phyloP scores from a whole-genome alignment of 2,797 vertebrate genomes.

The Chelidonichthys spinosus region DNA sequence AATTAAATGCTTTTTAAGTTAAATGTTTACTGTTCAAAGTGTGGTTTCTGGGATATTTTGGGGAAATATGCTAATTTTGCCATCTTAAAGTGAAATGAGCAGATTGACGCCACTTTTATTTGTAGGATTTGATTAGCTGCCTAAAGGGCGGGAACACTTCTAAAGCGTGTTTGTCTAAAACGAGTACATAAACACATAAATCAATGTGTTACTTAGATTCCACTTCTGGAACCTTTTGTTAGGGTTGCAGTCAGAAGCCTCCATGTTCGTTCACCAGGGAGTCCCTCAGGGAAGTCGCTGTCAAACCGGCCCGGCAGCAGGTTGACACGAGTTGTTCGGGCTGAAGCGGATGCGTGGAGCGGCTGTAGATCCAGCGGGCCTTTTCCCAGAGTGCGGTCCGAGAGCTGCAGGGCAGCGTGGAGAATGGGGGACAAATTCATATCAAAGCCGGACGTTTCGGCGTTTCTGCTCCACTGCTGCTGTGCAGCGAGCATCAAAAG shows the following conservation, averaged over 20 bases:
- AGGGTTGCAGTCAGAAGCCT: not conserved
- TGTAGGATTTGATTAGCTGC: not conserved
- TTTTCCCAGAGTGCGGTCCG: not conserved
- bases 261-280: not conserved
- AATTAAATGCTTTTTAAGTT: not conserved
- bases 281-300: not conserved
- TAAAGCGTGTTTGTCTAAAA: not conserved
- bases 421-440: slow-evolving; percentile 71
- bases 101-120: not conserved
- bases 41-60: not conserved
- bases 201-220: not conserved
- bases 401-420: slow-evolving; percentile 40
- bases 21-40: not conserved
- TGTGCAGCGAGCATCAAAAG: slow-evolving; percentile 71
- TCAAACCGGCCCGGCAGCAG: slow-evolving; percentile 16
- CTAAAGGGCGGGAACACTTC: too few relatives aligned
- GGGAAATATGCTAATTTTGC: not conserved
- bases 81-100: not conserved
- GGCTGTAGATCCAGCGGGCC: not conserved
- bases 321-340: not conserved
- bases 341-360: not conserved
- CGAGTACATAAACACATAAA: not conserved
- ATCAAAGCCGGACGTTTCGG: slow-evolving; percentile 67
- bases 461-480: slow-evolving; percentile 68
- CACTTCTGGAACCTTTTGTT: not conserved